These are phyloP conservation scores for Magallana angulata DNA, from an alignment of 1,140 invertebrate genomes.

Conservation along the genomic window DNA sequence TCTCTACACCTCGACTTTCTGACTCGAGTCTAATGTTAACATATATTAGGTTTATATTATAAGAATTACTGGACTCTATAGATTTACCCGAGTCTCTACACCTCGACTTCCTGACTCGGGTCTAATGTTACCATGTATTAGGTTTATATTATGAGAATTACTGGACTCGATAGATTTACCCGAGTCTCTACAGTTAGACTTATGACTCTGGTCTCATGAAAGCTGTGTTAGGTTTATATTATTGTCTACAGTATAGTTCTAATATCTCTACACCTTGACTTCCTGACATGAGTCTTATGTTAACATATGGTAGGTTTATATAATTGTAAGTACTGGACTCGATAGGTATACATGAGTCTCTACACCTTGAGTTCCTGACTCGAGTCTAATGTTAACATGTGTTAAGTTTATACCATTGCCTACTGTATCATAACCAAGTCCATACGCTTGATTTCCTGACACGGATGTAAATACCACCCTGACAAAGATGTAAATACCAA, in stretches of 20 bases:
- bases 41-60: slow-evolving; percentile 82
- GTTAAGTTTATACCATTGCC: slow-evolving; percentile 82
- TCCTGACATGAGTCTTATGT: slow-evolving; percentile 35
- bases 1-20: slow-evolving; percentile 80
- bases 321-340: slow-evolving; percentile 83
- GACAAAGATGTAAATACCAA: no score
- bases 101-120: slow-evolving; percentile 63
- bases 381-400: neutral
- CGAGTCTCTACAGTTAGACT: slow-evolving; percentile 80
- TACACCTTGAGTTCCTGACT: slow-evolving; percentile 68
- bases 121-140: neutral
- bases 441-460: slow-evolving; percentile 68
- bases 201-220: slow-evolving; percentile 17
- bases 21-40: slow-evolving; percentile 26
- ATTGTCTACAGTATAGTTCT: slow-evolving; percentile 91
- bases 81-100: slow-evolving; percentile 87
- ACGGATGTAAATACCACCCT: neutral
- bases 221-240: no score
- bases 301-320: slow-evolving; percentile 80
- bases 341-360: slow-evolving; percentile 90
- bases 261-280: slow-evolving; percentile 83
- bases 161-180: slow-evolving; percentile 92
- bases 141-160: slow-evolving; percentile 82
- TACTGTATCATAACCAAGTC: slow-evolving; percentile 88
- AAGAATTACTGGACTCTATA: slow-evolving; percentile 84